phyloP scores from a whole-genome alignment of 1,140 invertebrate species.

The Cydia strobilella region DNA sequence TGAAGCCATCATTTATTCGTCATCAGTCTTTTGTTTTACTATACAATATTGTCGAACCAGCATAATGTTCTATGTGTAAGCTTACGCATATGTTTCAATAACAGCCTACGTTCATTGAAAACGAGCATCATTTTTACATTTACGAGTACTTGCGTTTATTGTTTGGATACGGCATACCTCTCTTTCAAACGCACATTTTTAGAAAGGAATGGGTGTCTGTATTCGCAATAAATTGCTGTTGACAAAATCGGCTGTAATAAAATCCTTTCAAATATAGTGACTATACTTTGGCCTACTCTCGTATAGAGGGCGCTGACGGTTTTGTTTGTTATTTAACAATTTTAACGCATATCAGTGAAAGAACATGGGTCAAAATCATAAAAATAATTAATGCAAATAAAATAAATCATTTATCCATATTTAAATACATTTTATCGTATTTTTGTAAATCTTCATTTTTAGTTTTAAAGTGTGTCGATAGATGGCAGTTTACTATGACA shows the following conservation, averaged over 20 bases:
- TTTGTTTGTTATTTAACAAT: no score
- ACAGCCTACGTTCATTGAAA: not conserved
- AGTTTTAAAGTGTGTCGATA: no score
- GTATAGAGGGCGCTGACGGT: no score
- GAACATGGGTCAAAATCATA: no score
- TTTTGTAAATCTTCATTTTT: no score
- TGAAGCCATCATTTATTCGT: not conserved
- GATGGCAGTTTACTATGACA: no score
- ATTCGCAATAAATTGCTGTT: not conserved
- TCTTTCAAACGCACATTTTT: not conserved
- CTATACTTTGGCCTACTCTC: no score
- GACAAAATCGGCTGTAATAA: not conserved
- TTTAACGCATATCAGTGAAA: no score
- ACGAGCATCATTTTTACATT: not conserved
- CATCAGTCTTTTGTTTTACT: not conserved
- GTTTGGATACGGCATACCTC: not conserved
- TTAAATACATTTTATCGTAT: no score
- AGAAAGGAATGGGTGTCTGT: not conserved
- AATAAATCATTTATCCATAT: no score
- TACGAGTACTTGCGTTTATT: not conserved
- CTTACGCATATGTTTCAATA: not conserved
- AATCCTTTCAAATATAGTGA: not conserved
- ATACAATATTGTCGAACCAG: not conserved
- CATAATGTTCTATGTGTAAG: conserved; percentile 16
- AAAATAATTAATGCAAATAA: no score